Base-by-base conservation (phyloP, 1,140 invertebrate species). In the Oppia nitens region DNA sequence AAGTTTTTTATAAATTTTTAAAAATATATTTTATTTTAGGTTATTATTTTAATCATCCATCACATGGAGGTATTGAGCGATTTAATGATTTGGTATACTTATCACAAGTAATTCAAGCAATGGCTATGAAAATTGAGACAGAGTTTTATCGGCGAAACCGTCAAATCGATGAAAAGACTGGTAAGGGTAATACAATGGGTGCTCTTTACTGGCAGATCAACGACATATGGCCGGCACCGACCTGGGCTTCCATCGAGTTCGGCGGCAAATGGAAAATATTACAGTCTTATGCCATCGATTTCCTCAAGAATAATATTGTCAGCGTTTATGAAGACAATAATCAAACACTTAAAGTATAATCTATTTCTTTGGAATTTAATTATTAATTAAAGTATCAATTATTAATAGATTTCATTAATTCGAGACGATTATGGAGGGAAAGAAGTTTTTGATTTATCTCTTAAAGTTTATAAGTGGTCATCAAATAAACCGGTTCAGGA, bases 121-220 rank as follows among this genome's bases (percentile, higher is more conserved):
- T 94, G 74, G 77, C 83, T 1, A 81, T 90, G 4, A 90, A 87
- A 71, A 77, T 81, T 17, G 81, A 96, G 73, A 86, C 87, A 0
- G 92, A 98, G 71, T 80, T 80, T 64, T 96, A 95, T 71, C 75
- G 92, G 28, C 79, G 85, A 63, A 70, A 74, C 64, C 74, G 61
- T 14, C 20, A 56, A 9, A 14, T 62, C 17, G 32, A 54, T 25
- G n/a, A 17, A 20, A 66, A 76, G n/a, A n/a, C n/a, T 11, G 82
- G 83, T 1, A 76, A 82, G 71, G 85, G 88, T 1, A 63, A 73
- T 27, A 79, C 76, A 0, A 97, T 95, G 87, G 95, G 95, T 17
- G 91, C 93, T 14, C 75, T 99, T 40, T 98, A 96, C 73, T 98
- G 96, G 96, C 95, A 98, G 70, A 71, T 98, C 1, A 98, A 98